Conservation (phyloP, 2,888 invertebrate species). For the Limenitis camilla region DNA sequence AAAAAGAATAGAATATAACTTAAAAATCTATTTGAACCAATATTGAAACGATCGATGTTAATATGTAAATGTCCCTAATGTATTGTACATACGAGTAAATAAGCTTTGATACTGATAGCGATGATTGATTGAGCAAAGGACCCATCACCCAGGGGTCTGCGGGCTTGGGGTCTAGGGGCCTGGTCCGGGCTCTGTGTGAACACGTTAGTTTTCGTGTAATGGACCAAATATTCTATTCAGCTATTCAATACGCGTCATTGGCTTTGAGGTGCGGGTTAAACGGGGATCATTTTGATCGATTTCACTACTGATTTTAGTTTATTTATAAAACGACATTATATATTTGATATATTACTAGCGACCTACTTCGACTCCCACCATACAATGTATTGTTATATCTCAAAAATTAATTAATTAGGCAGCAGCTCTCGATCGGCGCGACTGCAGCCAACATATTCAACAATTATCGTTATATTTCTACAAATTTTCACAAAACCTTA, state of each 20-base stretch:
- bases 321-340: neutral
- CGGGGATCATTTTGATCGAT: constrained; percentile 17
- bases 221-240: constrained; percentile 29
- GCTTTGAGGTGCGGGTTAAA: constrained; percentile 21
- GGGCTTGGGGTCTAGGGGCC: too few relatives aligned
- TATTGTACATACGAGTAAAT: constrained; percentile 47
- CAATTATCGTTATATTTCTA: too few relatives aligned
- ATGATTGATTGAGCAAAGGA: constrained; percentile 48
- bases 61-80: constrained; percentile 29
- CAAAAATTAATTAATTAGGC: too few relatives aligned
- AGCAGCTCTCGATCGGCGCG: too few relatives aligned
- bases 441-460: too few relatives aligned
- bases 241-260: constrained; percentile 23
- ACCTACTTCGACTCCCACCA: too few relatives aligned
- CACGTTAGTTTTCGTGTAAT: constrained; percentile 27
- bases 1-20: too few relatives aligned
- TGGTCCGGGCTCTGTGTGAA: constrained; percentile 15
- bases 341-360: neutral
- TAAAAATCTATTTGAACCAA: too few relatives aligned
- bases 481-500: too few relatives aligned
- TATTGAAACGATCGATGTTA: too few relatives aligned
- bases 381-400: too few relatives aligned
- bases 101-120: constrained; percentile 53
- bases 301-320: constrained; percentile 7
- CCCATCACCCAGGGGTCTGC: too few relatives aligned